Base-by-base conservation (phyloP, 2,888 invertebrate species). In the Zeuzera pyrina region DNA sequence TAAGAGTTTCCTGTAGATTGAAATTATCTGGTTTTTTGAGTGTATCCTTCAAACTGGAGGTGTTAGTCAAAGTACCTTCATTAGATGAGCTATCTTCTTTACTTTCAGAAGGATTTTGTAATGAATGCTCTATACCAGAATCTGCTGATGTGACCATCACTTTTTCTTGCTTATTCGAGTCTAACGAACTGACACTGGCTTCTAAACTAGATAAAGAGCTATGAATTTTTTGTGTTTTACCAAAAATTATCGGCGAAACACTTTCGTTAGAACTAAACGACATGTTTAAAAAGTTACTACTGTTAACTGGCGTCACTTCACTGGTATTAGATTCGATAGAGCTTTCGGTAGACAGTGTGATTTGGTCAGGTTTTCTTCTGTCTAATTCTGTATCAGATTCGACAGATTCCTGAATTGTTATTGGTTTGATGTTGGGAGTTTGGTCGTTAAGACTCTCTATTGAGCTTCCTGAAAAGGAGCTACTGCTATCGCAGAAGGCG, bases 261-360 rank as follows among this genome's bases (percentile, higher is more conserved):
- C 84, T 84, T 12, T 84, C 84, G 15, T 77, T 83, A 0, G 84
- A 84, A 39, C 84, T 84, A 1, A 83, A 60, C 0, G 84, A 84
- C 33, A 70, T 64, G 29, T 84, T 79, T 6, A 84, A 47, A 12
- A 70, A 52, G 34, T 69, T 62, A 0, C 55, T 53, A 8, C 15
- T 8, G 32, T 76, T 79, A 0, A 77, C 65, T 23, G 81, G 79
- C 0, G 76, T 73, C 0, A 64, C 56, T 19, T 81, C 83, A 47
- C 73, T 78, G 27, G 76, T 64, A 6, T 47, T 54, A 0, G 83
- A 79, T 34, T 84, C 83, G 12, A 83, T 50, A 38, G 79, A 81
- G 33, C 73, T 78, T 10, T 72, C 83, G 0, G 68, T 70, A 0
- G 79, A 84, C 1, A 79, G 42, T 1, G 52, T 48, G 1, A 53